Base-by-base conservation (phyloP, 2,888 invertebrate species). In the Spodoptera exigua region DNA sequence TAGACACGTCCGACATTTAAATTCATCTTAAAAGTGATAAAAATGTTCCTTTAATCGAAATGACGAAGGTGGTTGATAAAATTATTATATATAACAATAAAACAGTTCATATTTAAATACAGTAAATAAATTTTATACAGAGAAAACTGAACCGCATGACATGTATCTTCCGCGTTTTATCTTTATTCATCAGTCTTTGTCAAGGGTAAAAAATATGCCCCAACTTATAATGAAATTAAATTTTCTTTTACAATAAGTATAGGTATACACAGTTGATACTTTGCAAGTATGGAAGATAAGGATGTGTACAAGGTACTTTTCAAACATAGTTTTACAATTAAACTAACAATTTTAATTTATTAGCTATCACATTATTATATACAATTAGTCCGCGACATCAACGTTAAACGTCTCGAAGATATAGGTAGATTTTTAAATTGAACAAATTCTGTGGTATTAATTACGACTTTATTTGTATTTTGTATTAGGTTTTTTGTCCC, bases 101-200 rank as follows among this genome's bases (percentile, higher is more conserved):
- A 63, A 53, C 41, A 54, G 46, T 62, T 60, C 45, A 62, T 16
- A 54, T 56, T 68, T 52, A 52, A 70, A 54, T 62, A 70, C 49
- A 27, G 2, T 13, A 61, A 55, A 51, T 55, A 41, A 59, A 58
- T 70, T 61, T 67, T 81, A 77, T 79, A 53, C 74, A 80, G 64
- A 80, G 67, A 58, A 60, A 75, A 70, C 67, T 61, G 61, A 70
- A 73, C 66, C 63, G 49, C 55, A 63, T 62, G 70, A 70, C 71
- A 70, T 69, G 69, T 68, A 69, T 43, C 63, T 70, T 66, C 60
- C 72, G 63, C 68, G 57, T 69, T 71, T 74, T 73, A 79, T 69
- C 64, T 62, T 82, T 79, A 77, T 76, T 83, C 83, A 81, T 92
- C 92, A 92, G 92, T 93, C 92, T 93, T 92, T 87, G 80, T 75